phyloP scores from a whole-genome alignment of 2,797 vertebrate species.

The Lutjanus argentimaculatus region DNA sequence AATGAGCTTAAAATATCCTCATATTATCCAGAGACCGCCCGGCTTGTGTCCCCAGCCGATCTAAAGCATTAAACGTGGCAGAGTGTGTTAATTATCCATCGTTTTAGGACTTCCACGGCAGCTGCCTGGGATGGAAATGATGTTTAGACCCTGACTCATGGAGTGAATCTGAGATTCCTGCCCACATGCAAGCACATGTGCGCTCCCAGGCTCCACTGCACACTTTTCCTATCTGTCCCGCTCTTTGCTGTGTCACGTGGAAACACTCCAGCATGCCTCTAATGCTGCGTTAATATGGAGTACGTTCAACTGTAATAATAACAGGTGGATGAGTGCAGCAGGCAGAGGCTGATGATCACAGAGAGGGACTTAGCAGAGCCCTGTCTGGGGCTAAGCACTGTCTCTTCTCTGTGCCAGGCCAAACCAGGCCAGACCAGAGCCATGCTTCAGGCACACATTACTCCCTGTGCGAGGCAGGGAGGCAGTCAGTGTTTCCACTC shows the following conservation, averaged over 20 bases:
- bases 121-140: constrained; percentile 65
- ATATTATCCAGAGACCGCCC: constrained; percentile 40
- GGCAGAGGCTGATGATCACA: constrained; percentile 59
- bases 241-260: constrained; percentile 29
- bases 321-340: constrained; percentile 75
- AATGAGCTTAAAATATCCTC: constrained; percentile 61
- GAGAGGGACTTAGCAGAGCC: constrained; percentile 42
- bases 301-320: constrained; percentile 73
- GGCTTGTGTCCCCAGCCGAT: constrained; percentile 29
- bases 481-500: constrained; percentile 74
- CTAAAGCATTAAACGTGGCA: constrained; percentile 55
- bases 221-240: constrained; percentile 44
- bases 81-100: constrained; percentile 64
- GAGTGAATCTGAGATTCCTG: constrained; percentile 64
- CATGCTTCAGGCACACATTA: constrained; percentile 37
- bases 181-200: constrained; percentile 61
- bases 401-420: constrained; percentile 51
- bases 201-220: constrained; percentile 38
- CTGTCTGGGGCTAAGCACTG: constrained; percentile 55
- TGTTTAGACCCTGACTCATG: constrained; percentile 78
- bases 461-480: constrained; percentile 44
- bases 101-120: constrained; percentile 62
- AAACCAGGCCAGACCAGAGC: constrained; percentile 44
- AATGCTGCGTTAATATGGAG: constrained; percentile 63
- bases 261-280: constrained; percentile 36